These are phyloP conservation scores for Poecilia gillii DNA, from an alignment of 2,797 vertebrate genomes.

Conservation along the genomic window DNA sequence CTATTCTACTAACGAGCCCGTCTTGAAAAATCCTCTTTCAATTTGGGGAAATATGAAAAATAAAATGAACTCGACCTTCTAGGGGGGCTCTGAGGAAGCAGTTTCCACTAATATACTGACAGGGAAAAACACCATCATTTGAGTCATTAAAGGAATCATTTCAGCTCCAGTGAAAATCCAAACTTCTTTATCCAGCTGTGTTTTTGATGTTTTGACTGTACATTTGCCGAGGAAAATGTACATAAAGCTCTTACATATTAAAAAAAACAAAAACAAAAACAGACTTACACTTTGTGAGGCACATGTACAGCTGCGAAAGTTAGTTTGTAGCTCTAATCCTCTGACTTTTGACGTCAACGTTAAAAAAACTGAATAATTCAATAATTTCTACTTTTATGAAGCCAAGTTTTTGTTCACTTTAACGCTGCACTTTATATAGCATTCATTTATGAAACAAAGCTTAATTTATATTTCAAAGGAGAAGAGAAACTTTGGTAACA, in stretches of 20 bases:
- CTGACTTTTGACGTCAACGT: conserved; percentile 38
- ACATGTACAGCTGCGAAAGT: conserved; percentile 22
- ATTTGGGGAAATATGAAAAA: neutral
- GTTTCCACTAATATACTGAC: neutral
- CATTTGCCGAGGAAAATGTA: neutral
- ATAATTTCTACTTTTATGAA: conserved; percentile 12
- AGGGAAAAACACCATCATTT: neutral
- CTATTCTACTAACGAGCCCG: neutral
- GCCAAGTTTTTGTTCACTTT: conserved; percentile 5
- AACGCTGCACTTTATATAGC: neutral
- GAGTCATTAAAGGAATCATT: neutral
- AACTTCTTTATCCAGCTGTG: neutral
- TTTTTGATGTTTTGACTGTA: neutral
- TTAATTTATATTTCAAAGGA: neutral
- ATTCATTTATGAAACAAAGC: neutral
- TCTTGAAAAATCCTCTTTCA: neutral
- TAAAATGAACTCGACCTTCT: neutral
- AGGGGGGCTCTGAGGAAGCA: neutral
- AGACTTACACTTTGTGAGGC: neutral
- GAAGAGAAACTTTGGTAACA: neutral
- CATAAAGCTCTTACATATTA: neutral
- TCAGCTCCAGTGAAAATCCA: neutral
- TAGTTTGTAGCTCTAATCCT: conserved; percentile 7
- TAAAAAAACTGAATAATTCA: conserved; percentile 46
- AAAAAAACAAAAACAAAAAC: neutral